Percentiles rank a stretch among this genome's conserved stretches.
phyloP scores from a whole-genome alignment of 2,113 vertebrate species.

The Thalassarche chlororhynchos region DNA sequence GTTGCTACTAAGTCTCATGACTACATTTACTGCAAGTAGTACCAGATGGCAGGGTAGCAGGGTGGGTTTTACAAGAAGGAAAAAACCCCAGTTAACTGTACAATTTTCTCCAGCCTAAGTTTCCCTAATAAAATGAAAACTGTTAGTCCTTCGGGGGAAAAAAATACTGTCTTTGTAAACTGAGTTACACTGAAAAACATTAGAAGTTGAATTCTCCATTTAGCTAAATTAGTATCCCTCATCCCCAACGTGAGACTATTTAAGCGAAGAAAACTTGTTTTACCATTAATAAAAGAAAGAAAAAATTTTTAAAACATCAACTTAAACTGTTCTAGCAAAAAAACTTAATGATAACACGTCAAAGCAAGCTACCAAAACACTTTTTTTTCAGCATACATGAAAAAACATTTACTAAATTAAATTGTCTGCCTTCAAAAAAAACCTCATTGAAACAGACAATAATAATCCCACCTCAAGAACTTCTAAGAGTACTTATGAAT shows the following conservation, averaged over 20 bases:
- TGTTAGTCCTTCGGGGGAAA: not conserved
- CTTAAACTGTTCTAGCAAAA: not conserved
- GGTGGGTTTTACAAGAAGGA: not conserved
- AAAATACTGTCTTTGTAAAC: not conserved
- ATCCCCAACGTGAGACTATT: accelerated
- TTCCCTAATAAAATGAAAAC: not conserved
- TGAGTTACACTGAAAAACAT: not conserved
- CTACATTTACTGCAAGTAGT: not conserved
- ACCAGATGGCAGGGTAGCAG: not conserved
- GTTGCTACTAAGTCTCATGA: not conserved
- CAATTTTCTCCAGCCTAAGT: not conserved
- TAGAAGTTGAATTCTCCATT: not conserved
- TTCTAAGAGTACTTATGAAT: accelerated
- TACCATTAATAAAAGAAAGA: not conserved
- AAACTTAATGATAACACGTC: accelerated
- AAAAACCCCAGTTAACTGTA: not conserved
- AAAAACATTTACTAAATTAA: not conserved
- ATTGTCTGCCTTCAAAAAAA: accelerated
- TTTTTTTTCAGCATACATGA: accelerated
- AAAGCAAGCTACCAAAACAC: accelerated
- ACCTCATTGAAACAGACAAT: accelerated
- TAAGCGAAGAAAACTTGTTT: not conserved
- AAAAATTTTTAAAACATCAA: not conserved
- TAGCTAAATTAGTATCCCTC: not conserved
- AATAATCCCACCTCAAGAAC: accelerated